Percentiles rank a stretch among this genome's conserved stretches.
Evolutionary conservation across 1,140 invertebrate genomes (phyloP).

Genomic region (Prorops nasuta): DNA sequence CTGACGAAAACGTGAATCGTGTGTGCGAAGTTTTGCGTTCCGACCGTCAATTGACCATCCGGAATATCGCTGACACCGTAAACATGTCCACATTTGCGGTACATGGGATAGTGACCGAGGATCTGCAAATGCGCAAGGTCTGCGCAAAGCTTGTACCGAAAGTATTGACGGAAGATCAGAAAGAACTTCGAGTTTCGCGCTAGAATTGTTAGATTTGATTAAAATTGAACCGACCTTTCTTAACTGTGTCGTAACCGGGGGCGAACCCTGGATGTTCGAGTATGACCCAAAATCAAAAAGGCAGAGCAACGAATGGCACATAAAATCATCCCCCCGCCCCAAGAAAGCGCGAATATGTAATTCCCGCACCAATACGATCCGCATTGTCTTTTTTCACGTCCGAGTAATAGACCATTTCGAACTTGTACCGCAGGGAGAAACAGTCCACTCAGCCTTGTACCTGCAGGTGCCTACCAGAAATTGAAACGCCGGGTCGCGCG

Average conservation of each 20-base stretch:
- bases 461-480: not conserved
- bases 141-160: conserved; percentile 17
- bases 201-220: not conserved
- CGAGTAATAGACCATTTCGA: conserved; percentile 31
- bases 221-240: conserved; percentile 6
- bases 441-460: conserved; percentile 22
- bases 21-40: conserved; percentile 11
- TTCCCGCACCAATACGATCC: conserved; percentile 36
- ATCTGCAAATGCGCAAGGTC: conserved; percentile 19
- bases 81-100: conserved; percentile 10
- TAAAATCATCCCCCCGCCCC: conserved; percentile 10
- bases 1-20: conserved; percentile 6
- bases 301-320: conserved; percentile 27
- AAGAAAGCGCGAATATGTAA: conserved; percentile 30
- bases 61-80: conserved; percentile 12
- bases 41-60: conserved; percentile 17
- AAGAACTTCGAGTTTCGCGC: not conserved
- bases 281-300: conserved; percentile 33
- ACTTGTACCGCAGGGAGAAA: conserved; percentile 10
- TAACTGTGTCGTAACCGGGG: conserved; percentile 22
- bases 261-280: conserved; percentile 30
- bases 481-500: conserved; percentile 3
- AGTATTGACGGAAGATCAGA: conserved; percentile 12
- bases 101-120: conserved; percentile 7
- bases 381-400: conserved; percentile 38